Conservation (phyloP, 1,140 invertebrate species). For the Dysdera silvatica region DNA sequence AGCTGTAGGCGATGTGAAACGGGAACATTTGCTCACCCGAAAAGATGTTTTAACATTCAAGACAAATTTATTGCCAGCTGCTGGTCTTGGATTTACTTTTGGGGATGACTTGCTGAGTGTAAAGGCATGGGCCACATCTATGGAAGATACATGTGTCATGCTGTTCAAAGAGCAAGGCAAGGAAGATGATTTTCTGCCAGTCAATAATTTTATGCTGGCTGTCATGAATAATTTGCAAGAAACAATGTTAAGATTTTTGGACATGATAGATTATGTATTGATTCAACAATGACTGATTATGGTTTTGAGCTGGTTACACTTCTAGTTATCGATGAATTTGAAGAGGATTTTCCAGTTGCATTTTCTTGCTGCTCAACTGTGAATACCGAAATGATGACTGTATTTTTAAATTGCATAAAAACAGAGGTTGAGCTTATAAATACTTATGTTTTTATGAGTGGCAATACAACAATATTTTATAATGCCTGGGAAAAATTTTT, state of each 20-base stretch:
- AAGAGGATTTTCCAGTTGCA: neutral
- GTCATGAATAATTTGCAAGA: slow-evolving; percentile 8
- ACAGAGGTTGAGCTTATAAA: neutral
- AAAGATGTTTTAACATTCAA: too few relatives aligned
- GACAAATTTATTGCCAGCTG: too few relatives aligned
- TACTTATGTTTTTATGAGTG: slow-evolving; percentile 2
- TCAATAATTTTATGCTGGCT: slow-evolving; percentile 4
- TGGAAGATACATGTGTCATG: too few relatives aligned
- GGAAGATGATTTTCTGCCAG: too few relatives aligned
- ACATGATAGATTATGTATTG: slow-evolving; percentile 7
- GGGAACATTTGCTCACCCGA: too few relatives aligned
- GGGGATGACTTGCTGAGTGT: too few relatives aligned
- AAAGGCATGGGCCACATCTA: too few relatives aligned
- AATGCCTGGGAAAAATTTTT: neutral
- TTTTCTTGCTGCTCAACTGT: neutral
- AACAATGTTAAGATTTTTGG: slow-evolving; percentile 9
- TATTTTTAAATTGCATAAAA: slow-evolving; percentile 18
- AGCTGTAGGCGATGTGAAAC: too few relatives aligned
- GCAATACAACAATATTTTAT: neutral
- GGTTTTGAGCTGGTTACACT: slow-evolving; percentile 15
- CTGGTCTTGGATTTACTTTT: too few relatives aligned
- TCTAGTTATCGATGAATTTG: slow-evolving; percentile 9
- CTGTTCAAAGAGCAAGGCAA: too few relatives aligned
- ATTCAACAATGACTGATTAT: slow-evolving; percentile 13
- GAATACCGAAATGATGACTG: neutral